Percentiles rank a stretch among this genome's conserved stretches.
phyloP scores from a whole-genome alignment of 2,113 vertebrate genomes.

The Alaudala cheleensis region DNA sequence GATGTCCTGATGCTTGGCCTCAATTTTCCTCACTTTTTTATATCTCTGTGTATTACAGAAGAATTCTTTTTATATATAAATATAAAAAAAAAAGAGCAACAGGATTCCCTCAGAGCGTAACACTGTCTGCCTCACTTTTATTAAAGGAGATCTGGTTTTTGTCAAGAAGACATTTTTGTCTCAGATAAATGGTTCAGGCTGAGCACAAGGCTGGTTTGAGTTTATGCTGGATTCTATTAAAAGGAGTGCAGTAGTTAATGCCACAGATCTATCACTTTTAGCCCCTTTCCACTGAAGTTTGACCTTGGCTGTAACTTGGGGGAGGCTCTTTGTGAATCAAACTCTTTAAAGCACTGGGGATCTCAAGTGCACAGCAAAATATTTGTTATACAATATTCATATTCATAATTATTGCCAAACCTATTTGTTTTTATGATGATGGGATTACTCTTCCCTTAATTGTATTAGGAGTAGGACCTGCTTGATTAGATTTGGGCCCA shows the following conservation, averaged over 20 bases:
- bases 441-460: slow-evolving; percentile 60
- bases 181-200: slow-evolving; percentile 78
- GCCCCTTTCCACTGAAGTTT: slow-evolving; percentile 73
- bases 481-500: slow-evolving; percentile 68
- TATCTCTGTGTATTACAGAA: slow-evolving; percentile 45
- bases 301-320: slow-evolving; percentile 72
- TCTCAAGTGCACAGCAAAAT: not conserved
- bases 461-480: slow-evolving; percentile 57
- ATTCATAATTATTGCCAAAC: slow-evolving; percentile 51
- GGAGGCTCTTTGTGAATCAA: slow-evolving; percentile 23
- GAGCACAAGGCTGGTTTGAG: slow-evolving; percentile 75
- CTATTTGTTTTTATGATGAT: slow-evolving; percentile 58
- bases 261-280: slow-evolving; percentile 78
- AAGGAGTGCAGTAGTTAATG: slow-evolving; percentile 77
- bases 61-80: slow-evolving; percentile 67
- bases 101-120: slow-evolving; percentile 80
- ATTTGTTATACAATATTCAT: not conserved
- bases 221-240: slow-evolving; percentile 81
- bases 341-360: not conserved
- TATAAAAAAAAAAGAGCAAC: slow-evolving; percentile 66
- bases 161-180: slow-evolving; percentile 82
- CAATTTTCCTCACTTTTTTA: slow-evolving; percentile 26
- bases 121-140: slow-evolving; percentile 78
- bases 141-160: slow-evolving; percentile 87
- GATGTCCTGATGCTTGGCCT: not conserved